Evolutionary conservation across 2,113 vertebrate genomes (phyloP).

Genomic region (Festucalex cinctus): DNA sequence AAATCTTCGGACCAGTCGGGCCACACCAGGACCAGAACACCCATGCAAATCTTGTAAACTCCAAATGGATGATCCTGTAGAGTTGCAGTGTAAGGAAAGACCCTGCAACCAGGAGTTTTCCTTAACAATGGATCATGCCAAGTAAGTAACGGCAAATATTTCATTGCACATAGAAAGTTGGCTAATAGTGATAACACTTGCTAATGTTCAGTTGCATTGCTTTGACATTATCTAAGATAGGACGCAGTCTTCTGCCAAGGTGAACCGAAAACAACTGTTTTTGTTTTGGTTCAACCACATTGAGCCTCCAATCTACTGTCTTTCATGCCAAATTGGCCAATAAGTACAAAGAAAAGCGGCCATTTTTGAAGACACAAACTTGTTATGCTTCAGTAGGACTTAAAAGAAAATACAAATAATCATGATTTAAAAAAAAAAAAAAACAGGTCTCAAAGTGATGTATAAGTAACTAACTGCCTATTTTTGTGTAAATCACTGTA

Average conservation of each 20-base stretch:
- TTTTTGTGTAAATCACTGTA: not conserved
- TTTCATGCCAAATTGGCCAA: not conserved
- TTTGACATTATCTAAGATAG: too few relatives aligned
- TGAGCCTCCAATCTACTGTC: not conserved
- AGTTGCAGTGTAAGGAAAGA: constrained; percentile 6
- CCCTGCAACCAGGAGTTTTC: constrained; percentile 9
- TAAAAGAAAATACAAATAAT: too few relatives aligned
- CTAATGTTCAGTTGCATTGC: too few relatives aligned
- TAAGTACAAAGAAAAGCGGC: not conserved
- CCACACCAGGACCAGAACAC: constrained; percentile 10
- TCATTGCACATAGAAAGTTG: not conserved
- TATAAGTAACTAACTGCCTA: too few relatives aligned
- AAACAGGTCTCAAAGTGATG: too few relatives aligned
- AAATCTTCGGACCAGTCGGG: not conserved
- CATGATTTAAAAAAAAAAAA: too few relatives aligned
- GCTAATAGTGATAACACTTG: not conserved
- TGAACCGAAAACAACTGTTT: too few relatives aligned
- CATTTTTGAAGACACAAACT: not conserved
- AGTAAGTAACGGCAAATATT: constrained; percentile 39
- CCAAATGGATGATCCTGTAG: not conserved
- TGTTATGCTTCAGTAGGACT: not conserved
- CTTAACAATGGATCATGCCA: constrained; percentile 14
- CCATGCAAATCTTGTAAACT: not conserved
- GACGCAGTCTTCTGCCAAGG: too few relatives aligned
- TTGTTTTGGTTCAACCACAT: not conserved